A percentile compares a stretch with the other conserved stretches of the same genome.
These are phyloP conservation scores for Hymenochirus boettgeri DNA, from an alignment of 2,113 vertebrate genomes.

Conservation along the genomic window DNA sequence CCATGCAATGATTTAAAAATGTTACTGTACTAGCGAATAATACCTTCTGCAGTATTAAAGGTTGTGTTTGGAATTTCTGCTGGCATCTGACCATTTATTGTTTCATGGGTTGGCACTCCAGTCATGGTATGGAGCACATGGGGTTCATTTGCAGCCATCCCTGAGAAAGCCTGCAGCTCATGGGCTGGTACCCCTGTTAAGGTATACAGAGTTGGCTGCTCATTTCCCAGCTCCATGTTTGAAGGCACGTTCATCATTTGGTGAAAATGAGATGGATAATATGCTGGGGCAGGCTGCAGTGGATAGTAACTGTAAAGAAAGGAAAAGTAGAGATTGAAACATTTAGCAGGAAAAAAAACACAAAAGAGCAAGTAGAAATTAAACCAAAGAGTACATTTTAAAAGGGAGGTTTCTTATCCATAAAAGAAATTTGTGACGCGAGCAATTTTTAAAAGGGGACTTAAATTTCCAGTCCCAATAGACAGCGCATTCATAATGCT, in stretches of 20 bases:
- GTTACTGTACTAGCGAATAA: background rate
- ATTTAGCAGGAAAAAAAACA: background rate
- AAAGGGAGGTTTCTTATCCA: too few relatives aligned
- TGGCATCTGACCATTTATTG: slow-evolving; percentile 3
- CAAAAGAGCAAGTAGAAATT: background rate
- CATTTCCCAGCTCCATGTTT: slow-evolving; percentile 45
- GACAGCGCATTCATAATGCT: too few relatives aligned
- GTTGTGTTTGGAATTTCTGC: slow-evolving; percentile 44
- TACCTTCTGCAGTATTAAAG: slow-evolving; percentile 62
- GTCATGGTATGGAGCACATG: slow-evolving; percentile 24
- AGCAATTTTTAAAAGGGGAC: too few relatives aligned
- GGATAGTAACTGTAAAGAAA: slow-evolving; percentile 58
- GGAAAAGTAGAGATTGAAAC: background rate
- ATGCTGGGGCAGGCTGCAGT: slow-evolving; percentile 61
- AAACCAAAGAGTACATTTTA: too few relatives aligned
- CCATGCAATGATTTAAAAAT: too few relatives aligned
- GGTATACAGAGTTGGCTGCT: slow-evolving; percentile 44
- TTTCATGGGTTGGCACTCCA: slow-evolving; percentile 12
- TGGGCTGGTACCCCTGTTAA: slow-evolving; percentile 30
- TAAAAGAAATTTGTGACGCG: too few relatives aligned
- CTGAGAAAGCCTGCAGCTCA: slow-evolving; percentile 32
- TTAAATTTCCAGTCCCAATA: too few relatives aligned
- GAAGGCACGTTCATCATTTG: slow-evolving; percentile 59
- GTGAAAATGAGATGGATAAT: slow-evolving; percentile 55
- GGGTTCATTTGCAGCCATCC: slow-evolving; percentile 29